These are phyloP conservation scores for Myotis lucifugus DNA, from an alignment of 2,113 vertebrate genomes.

Conservation along the genomic window DNA sequence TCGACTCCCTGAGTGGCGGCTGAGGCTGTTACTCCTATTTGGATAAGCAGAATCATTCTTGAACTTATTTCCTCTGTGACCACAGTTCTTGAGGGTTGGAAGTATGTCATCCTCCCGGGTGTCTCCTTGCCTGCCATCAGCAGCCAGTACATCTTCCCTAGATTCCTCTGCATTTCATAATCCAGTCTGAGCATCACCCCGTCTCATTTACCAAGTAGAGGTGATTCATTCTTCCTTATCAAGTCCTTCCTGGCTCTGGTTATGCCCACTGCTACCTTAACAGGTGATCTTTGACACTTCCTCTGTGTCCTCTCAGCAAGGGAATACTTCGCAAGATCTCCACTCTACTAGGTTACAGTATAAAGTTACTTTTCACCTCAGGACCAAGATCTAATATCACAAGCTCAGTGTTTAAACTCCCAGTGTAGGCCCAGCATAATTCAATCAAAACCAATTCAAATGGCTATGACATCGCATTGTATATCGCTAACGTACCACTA, in stretches of 20 bases:
- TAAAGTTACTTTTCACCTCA: slow-evolving; percentile 50
- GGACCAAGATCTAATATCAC: background rate
- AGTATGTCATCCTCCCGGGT: background rate
- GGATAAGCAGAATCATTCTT: background rate
- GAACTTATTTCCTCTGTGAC: background rate
- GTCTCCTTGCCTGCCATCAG: background rate
- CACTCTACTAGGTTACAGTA: background rate
- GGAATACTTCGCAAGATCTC: background rate
- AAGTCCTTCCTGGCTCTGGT: slow-evolving; percentile 15
- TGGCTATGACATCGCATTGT: background rate
- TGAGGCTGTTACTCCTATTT: background rate
- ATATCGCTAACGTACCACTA: background rate
- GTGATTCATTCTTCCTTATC: slow-evolving; percentile 14
- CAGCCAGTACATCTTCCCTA: background rate
- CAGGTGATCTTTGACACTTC: slow-evolving; percentile 11
- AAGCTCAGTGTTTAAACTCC: slow-evolving; percentile 16
- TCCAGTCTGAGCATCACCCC: background rate
- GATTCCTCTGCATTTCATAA: background rate
- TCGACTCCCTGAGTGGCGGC: background rate
- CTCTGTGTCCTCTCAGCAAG: background rate
- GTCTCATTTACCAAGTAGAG: background rate
- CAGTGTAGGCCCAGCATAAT: background rate
- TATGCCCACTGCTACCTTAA: background rate
- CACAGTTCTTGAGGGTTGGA: background rate
- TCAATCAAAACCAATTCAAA: background rate